phyloP scores from a whole-genome alignment of 2,113 vertebrate species.

The Corapipo altera region DNA sequence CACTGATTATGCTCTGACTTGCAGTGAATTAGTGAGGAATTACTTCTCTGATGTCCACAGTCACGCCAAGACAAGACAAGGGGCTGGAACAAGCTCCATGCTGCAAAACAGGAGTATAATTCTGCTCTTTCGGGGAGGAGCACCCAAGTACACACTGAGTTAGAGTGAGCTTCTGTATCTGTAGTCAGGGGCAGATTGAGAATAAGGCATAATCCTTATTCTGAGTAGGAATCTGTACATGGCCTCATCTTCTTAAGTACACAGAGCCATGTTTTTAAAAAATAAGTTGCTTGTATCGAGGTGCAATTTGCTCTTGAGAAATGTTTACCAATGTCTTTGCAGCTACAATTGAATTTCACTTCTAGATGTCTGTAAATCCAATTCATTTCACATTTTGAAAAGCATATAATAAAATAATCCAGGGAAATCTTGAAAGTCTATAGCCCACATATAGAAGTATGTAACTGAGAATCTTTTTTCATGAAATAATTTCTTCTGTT shows the following conservation, averaged over 20 bases:
- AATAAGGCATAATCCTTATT: not conserved
- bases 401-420: not conserved
- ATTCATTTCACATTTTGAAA: not conserved
- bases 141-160: accelerated
- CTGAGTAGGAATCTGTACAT: not conserved
- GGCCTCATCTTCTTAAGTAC: not conserved
- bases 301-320: not conserved
- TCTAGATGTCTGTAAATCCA: not conserved
- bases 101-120: not conserved
- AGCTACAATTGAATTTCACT: not conserved
- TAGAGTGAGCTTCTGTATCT: not conserved
- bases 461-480: not conserved
- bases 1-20: not conserved
- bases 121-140: not conserved
- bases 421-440: not conserved
- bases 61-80: not conserved
- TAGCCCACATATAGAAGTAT: not conserved
- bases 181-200: not conserved
- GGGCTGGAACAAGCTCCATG: not conserved
- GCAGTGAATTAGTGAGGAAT: not conserved
- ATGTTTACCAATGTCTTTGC: not conserved
- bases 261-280: not conserved
- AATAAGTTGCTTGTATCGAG: not conserved
- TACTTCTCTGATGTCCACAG: not conserved
- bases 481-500: not conserved